A percentile compares a stretch with the other conserved stretches of the same genome.
Conservation (phyloP, 2,797 vertebrate species). For the Apodemus agrarius region DNA sequence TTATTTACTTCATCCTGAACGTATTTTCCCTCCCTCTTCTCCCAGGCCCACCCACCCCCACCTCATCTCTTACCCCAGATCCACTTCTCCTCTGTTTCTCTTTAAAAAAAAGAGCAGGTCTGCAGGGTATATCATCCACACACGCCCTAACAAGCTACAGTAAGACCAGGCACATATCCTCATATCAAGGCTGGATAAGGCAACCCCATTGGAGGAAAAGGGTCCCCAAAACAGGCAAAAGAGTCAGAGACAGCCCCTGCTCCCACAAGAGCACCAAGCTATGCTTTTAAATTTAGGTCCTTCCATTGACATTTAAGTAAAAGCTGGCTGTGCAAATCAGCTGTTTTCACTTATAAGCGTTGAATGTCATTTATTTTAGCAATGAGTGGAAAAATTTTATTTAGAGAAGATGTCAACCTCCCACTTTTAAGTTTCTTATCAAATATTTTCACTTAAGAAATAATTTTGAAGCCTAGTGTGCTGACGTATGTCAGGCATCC, state of each 20-base stretch:
- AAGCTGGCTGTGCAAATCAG: slow-evolving; percentile 17
- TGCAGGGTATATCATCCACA: neutral
- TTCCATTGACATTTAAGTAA: slow-evolving; percentile 43
- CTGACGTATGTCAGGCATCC: neutral
- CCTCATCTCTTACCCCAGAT: neutral
- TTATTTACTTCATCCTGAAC: neutral
- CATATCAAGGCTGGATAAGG: neutral
- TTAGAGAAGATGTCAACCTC: slow-evolving; percentile 9
- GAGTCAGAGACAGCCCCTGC: neutral
- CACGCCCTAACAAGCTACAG: neutral
- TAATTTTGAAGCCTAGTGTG: neutral
- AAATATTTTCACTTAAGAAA: slow-evolving; percentile 47
- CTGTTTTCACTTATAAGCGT: slow-evolving; percentile 69
- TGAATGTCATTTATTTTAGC: slow-evolving; percentile 59
- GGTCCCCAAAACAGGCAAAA: neutral
- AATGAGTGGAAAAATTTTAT: slow-evolving; percentile 49
- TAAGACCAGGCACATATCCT: neutral
- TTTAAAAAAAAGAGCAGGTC: neutral
- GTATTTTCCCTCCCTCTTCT: neutral
- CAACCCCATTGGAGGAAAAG: neutral
- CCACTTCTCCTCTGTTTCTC: neutral
- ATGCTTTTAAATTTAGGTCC: slow-evolving; percentile 40
- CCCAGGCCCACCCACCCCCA: neutral
- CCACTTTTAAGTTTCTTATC: slow-evolving; percentile 3
- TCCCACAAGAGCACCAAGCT: neutral